phyloP scores from a whole-genome alignment of 2,797 vertebrate species.

The Prionace glauca region DNA sequence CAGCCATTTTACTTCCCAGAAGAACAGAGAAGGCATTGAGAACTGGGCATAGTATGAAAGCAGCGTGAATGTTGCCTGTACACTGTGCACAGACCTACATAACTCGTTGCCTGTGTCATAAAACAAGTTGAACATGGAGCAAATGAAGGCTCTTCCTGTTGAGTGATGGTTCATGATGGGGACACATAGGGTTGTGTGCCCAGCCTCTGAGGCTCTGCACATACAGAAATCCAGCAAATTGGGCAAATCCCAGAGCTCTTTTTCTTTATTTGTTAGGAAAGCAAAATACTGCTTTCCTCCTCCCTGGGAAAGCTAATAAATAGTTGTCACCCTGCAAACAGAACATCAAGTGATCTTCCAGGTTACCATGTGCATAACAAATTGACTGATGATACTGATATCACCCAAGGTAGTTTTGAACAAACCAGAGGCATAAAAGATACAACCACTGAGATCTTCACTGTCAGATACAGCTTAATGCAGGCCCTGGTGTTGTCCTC shows the following conservation, averaged over 20 bases:
- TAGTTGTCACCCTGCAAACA: not conserved
- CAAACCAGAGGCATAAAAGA: not conserved
- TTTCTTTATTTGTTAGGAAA: not conserved
- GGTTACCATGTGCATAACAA: not conserved
- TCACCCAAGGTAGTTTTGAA: not conserved
- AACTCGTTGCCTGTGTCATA: not conserved
- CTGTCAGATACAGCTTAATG: not conserved
- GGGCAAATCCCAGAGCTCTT: not conserved
- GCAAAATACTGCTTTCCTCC: not conserved
- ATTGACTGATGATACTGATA: not conserved
- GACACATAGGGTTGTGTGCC: not conserved
- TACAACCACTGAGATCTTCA: not conserved
- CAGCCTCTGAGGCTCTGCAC: not conserved
- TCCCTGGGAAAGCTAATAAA: not conserved
- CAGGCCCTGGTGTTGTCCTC: not conserved
- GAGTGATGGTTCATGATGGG: not conserved
- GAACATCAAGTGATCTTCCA: not conserved
- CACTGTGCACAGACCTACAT: not conserved
- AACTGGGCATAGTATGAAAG: not conserved
- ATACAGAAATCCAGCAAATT: not conserved
- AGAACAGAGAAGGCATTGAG: not conserved
- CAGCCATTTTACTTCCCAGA: not conserved
- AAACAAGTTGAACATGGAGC: not conserved
- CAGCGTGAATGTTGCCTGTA: not conserved
- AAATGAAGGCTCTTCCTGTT: not conserved